Base-by-base conservation (phyloP, 2,113 vertebrate genomes). In the Cromileptes altivelis region DNA sequence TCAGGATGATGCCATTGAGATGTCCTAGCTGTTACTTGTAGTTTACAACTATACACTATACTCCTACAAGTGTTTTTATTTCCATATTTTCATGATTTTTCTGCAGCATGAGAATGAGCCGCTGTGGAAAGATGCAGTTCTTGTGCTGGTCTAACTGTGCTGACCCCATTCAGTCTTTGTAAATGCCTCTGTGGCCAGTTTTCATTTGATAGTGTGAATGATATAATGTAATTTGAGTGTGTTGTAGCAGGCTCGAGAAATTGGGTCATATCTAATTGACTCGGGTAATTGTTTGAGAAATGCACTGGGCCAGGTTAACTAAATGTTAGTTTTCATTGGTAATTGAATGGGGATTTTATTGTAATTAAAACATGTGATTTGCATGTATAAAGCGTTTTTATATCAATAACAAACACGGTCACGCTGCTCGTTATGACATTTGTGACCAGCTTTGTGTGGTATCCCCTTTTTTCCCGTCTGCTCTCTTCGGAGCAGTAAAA, bases 261-360 rank as follows among this genome's bases (percentile, higher is more conserved):
- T 3, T 64, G 21, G 69, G 30, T 82, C 61, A 75, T 18, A 42
- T 52, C 19, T 64, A 50, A 80, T 30, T 78, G 47, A 68, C 58
- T 62, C 56, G 21, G 62, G 0, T 55, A 53, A 23, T 12, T 49
- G 50, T 78, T 68, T 53, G 21, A 62, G 4, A 56, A 27, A 49
- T 83, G 4, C 78, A 60, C n/a, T 9, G 33, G 27, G n/a, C 14
- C 1, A n/a, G n/a, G 1, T 75, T 69, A 1, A 72, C 3, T 53
- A 5, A 67, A 80, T 4, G 53, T 65, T 63, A 49, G n/a, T 37
- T 25, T 64, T 47, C 8, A 68, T 0, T 63, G 21, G 52, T 19
- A 60, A 75, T 33, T 60, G 7, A 80, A 63, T 0, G 1, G 21
- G 7, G 5, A 40, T 23, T 78, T 8, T 27, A 57, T 49, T 65